Percentiles rank a stretch among this genome's conserved stretches.
Conservation (phyloP, 2,888 invertebrate species). For the Urechis unicinctus region DNA sequence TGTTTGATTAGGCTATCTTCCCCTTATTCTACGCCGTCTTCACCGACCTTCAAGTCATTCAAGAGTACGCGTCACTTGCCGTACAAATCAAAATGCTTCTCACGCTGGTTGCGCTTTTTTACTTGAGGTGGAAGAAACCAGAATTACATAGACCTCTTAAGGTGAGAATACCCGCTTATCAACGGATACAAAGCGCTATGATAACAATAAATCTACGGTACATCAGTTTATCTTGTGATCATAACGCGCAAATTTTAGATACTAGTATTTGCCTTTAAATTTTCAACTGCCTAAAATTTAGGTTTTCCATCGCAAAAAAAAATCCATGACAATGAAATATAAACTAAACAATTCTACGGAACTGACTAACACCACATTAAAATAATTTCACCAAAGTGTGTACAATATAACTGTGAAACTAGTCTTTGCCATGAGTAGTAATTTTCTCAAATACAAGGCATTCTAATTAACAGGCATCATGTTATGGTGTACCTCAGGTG, state of each 20-base stretch:
- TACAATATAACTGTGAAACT: too few species aligned
- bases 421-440: too few species aligned
- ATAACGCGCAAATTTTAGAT: too few species aligned
- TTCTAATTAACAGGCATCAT: background rate
- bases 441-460: too few species aligned
- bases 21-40: constrained; percentile 11
- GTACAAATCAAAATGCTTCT: constrained; percentile 17
- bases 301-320: too few species aligned
- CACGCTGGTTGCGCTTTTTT: constrained; percentile 13
- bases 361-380: too few species aligned
- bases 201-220: background rate
- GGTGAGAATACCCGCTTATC: constrained; percentile 4
- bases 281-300: too few species aligned
- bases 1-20: constrained; percentile 5
- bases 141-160: constrained; percentile 15
- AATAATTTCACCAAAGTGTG: too few species aligned
- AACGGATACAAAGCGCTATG: too few species aligned
- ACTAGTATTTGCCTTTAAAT: too few species aligned
- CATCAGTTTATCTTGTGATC: background rate
- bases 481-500: constrained; percentile 9
- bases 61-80: constrained; percentile 15
- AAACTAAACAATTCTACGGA: too few species aligned
- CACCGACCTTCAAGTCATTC: constrained; percentile 12
- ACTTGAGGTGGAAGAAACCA: constrained; percentile 15
- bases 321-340: too few species aligned